Conservation (phyloP, 2,888 invertebrate genomes). For the Bursaphelenchus okinawaensis region DNA sequence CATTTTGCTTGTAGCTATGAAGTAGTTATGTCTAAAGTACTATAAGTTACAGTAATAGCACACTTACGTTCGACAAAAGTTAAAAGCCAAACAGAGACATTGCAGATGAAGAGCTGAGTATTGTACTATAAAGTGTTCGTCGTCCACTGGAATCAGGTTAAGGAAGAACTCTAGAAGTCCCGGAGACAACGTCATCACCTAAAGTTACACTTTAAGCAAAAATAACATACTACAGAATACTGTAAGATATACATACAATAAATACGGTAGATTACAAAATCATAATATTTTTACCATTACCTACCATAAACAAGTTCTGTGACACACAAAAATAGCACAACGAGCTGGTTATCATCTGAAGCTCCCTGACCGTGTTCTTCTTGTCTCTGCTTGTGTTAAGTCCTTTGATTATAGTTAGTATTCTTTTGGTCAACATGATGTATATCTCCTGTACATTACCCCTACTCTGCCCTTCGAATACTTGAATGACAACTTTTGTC, state of each 20-base stretch:
- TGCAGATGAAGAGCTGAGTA: neutral
- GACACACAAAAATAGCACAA: neutral
- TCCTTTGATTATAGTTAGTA: neutral
- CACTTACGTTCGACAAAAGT: conserved; percentile 6
- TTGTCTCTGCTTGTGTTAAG: neutral
- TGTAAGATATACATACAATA: no score
- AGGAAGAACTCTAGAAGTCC: neutral
- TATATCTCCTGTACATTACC: neutral
- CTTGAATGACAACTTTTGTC: neutral
- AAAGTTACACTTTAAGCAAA: no score
- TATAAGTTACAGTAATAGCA: neutral
- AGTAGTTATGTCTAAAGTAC: conserved; percentile 6
- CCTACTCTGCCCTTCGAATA: neutral
- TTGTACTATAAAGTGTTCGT: neutral
- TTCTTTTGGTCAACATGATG: neutral
- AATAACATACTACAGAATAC: no score
- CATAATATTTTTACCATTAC: neutral
- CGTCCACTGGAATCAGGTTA: neutral
- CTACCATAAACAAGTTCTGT: conserved; percentile 2
- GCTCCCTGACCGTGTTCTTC: neutral
- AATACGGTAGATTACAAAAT: neutral
- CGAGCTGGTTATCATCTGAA: neutral
- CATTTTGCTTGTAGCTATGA: neutral
- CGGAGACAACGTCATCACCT: neutral
- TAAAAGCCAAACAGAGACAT: conserved; percentile 1